Evolutionary conservation across 1,140 invertebrate genomes (phyloP), one percentile per base, ranked within the genome.

Genomic region (Drosophila nigrodunni): DNA sequence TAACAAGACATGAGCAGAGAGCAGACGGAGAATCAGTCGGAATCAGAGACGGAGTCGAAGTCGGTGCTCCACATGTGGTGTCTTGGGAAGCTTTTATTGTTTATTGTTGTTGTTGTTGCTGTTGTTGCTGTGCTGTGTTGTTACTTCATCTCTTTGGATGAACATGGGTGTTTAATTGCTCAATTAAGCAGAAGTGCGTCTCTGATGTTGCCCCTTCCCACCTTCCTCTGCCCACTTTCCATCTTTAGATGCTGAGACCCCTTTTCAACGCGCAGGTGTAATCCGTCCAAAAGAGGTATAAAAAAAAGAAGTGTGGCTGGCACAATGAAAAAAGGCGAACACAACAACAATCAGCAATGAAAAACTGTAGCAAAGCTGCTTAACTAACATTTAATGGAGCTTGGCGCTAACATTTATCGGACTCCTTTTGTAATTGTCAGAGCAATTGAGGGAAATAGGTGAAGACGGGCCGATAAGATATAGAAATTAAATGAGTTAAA

Each of bases 151-250:
- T 60, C 58, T 79, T 59, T 77, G 74, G 65, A 69, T 54, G 80
- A 78, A 89, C 85, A 89, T 83, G 85, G 85, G 85, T 89, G 85
- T 89, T 89, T 89, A 89, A 89, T 89, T 89, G 85, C 85, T 89
- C 85, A 89, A 89, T 89, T 89, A 89, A 90, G 85, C 76, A 78
- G 85, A 88, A 89, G 83, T 82, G 82, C 82, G 82, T 77, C 86
- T 62, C 86, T 58, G 74, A 72, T 69, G 82, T 58, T 82, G 79
- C 18, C 61, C 47, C 58, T 46, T 35, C 50, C 37, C 47, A 21
- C 39, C 6, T 65, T 30, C 6, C 25, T 30, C 25, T 30, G 25
- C 25, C 25, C 25, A 30, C 25, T 30, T 30, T 30, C 25, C 64
- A 49, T 37, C 39, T 37, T 47, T n/a, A n/a, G 69, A 77, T 77